Base-by-base conservation (phyloP, 2,113 vertebrate genomes). In the Ibidorhyncha struthersii region DNA sequence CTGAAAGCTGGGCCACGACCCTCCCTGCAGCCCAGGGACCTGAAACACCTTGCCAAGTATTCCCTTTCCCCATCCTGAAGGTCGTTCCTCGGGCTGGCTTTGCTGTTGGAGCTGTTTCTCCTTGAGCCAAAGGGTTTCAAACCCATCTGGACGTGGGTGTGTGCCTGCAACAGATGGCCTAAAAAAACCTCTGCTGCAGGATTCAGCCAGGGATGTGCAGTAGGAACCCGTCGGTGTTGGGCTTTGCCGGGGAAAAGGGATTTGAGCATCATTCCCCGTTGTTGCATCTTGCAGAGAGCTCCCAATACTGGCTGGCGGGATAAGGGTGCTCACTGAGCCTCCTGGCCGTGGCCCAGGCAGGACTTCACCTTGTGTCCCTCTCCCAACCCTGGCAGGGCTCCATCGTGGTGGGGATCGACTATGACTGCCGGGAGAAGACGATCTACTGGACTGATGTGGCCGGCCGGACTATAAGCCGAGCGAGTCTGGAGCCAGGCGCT, bases 401-500 rank as follows among this genome's bases (percentile, higher is more conserved):
- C 91, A 99, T 99, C 32, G 99, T 99, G 25, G 99, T 99, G 27
- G 99, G 99, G 4, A 98, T 99, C 2, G 99, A 99, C 96, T 99
- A 99, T 1, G 99, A 99, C 98, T 99, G 99, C 97, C 97, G 95
- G 67, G 99, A 99, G 69, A 99, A 97, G 96, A 98, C 97, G 53
- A 98, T 99, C 34, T 99, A 99, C 56, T 99, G 99, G 99, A 99
- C 99, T 0, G 99, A 99, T 21, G 98, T 99, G 52, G 99, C 99
- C 0, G 99, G 99, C 0, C 97, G 99, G 73, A 99, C 98, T 25
- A 99, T 99, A 90, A 99, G 97, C 97, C 98, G 99, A 53, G 99
- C 98, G 1, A 97, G 98, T 3, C 79, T 99, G 97, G 98, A 98
- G 19, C 84, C 98, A 1, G 99, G 99, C 20, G 98, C 99, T 1